A percentile compares a stretch with the other conserved stretches of the same genome.
Evolutionary conservation across 2,113 vertebrate genomes (phyloP).

Genomic region (Chloropsis hardwickii): DNA sequence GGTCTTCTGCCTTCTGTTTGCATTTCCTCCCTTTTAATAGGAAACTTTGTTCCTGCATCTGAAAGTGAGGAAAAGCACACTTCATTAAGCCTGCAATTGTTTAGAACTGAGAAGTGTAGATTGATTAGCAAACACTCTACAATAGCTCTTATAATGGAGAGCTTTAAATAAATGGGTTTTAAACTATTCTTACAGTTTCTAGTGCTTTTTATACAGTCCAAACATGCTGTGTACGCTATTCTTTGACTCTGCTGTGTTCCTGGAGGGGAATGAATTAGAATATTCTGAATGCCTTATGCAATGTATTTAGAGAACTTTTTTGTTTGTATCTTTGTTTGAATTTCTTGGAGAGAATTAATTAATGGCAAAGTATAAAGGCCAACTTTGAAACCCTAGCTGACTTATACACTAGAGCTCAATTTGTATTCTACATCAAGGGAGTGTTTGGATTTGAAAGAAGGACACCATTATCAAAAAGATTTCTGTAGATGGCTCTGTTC

Average conservation of each 20-base stretch:
- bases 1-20: constrained; percentile 19
- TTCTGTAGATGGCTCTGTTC: constrained; percentile 61
- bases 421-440: constrained; percentile 64
- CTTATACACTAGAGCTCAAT: constrained; percentile 61
- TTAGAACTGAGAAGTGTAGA: constrained; percentile 31
- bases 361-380: constrained; percentile 59
- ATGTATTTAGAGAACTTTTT: constrained; percentile 64
- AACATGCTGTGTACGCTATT: constrained; percentile 42
- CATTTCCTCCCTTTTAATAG: constrained; percentile 31
- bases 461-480: constrained; percentile 59
- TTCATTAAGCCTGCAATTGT: constrained; percentile 34
- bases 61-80: constrained; percentile 30
- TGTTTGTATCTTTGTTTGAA: constrained; percentile 66
- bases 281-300: constrained; percentile 71
- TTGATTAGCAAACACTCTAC: constrained; percentile 52
- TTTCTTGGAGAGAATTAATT: constrained; percentile 65
- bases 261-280: constrained; percentile 62
- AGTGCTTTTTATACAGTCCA: constrained; percentile 37
- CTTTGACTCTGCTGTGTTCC: constrained; percentile 56
- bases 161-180: constrained; percentile 36
- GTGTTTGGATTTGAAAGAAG: constrained; percentile 65
- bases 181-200: constrained; percentile 42
- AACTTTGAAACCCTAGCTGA: constrained; percentile 65
- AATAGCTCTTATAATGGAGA: constrained; percentile 31
- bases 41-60: not conserved